These are phyloP conservation scores for Emydura subglobosa DNA, from an alignment of 2,113 vertebrate species.

Conservation along the genomic window DNA sequence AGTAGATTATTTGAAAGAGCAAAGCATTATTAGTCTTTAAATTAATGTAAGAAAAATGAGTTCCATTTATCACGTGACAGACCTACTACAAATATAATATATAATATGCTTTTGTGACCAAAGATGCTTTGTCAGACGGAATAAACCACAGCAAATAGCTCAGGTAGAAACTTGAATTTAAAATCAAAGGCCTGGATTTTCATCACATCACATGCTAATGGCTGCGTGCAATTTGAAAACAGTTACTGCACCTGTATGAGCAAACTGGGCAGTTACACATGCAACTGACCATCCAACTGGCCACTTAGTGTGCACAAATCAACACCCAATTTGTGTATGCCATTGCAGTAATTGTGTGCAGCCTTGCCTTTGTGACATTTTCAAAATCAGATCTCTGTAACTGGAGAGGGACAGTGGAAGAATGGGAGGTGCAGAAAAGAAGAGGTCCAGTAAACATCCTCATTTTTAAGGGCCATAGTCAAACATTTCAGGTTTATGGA, in stretches of 20 bases:
- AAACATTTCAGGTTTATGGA: background rate
- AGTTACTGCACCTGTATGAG: background rate
- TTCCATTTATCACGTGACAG: constrained; percentile 14
- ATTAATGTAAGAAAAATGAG: constrained; percentile 41
- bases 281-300: background rate
- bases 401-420: background rate
- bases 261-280: background rate
- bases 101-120: background rate
- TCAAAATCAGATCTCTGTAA: background rate
- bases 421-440: background rate
- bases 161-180: constrained; percentile 12
- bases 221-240: constrained; percentile 15
- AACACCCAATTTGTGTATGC: constrained; percentile 22
- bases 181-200: background rate
- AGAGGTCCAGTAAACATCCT: background rate
- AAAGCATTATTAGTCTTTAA: constrained; percentile 33
- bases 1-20: constrained; percentile 23
- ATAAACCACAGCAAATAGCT: constrained; percentile 15
- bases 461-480: background rate
- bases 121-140: background rate
- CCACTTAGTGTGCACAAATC: constrained; percentile 34
- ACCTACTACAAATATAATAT: background rate
- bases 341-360: background rate
- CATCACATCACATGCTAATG: background rate
- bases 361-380: background rate